These are phyloP conservation scores for Synanceia verrucosa DNA, from an alignment of 2,797 vertebrate genomes.

Conservation along the genomic window DNA sequence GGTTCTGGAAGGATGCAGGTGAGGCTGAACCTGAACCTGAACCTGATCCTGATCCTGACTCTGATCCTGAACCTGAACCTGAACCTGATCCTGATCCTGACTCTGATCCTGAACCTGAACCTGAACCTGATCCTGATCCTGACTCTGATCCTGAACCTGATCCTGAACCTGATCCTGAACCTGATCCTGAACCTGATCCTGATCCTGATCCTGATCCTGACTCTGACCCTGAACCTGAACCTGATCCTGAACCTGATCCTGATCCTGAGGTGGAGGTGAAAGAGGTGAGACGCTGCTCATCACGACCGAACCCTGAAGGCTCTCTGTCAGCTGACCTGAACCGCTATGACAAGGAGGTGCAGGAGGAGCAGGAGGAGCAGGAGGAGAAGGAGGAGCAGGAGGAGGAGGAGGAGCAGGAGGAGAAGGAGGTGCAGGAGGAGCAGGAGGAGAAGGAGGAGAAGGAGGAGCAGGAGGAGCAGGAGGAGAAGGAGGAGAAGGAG, in stretches of 20 bases:
- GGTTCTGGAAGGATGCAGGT: too few relatives aligned
- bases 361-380: conserved; percentile 47
- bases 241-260: conserved; percentile 12
- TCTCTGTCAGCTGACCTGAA: conserved; percentile 72
- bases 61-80: too few relatives aligned
- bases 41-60: too few relatives aligned
- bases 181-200: conserved; percentile 11
- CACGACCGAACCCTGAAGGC: conserved; percentile 90
- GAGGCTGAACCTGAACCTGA: too few relatives aligned
- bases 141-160: too few relatives aligned
- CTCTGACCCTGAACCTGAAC: too few relatives aligned
- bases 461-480: conserved; percentile 57
- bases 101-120: too few relatives aligned
- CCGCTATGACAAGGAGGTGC: conserved; percentile 53
- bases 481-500: conserved; percentile 47
- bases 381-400: conserved; percentile 31
- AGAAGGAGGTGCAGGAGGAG: conserved; percentile 61
- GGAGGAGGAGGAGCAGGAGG: conserved; percentile 28
- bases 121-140: too few relatives aligned
- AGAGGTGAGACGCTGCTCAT: conserved; percentile 55
- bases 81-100: rapidly evolving
- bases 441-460: conserved; percentile 50
- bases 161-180: too few relatives aligned
- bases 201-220: too few relatives aligned
- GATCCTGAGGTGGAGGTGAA: conserved; percentile 73